Conservation (phyloP, 2,113 vertebrate genomes). For the Phalacrocorax aristotelis region DNA sequence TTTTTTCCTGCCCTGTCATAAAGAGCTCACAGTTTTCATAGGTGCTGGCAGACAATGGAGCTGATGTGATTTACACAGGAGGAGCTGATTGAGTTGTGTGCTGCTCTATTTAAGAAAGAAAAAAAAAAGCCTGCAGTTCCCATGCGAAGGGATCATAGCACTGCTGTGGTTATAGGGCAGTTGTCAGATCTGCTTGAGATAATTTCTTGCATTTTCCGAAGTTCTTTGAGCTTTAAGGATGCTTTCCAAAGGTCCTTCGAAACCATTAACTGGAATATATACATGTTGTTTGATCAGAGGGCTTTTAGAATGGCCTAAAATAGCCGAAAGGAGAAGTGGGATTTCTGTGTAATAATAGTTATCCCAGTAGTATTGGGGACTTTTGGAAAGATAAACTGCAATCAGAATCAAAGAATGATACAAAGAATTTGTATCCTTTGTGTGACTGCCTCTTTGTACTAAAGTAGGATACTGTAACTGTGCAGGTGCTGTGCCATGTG, state of each 20-base stretch:
- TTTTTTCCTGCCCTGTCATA: not conserved
- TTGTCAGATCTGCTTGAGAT: not conserved
- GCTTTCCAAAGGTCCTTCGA: not conserved
- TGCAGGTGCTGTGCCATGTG: slow-evolving; percentile 73
- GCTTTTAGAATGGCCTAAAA: slow-evolving; percentile 10
- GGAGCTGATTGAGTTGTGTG: slow-evolving; percentile 7
- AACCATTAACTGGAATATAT: not conserved
- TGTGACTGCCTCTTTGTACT: slow-evolving; percentile 68
- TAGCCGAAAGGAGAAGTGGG: not conserved
- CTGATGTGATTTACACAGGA: slow-evolving; percentile 73
- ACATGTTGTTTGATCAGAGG: not conserved
- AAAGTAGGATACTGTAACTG: not conserved
- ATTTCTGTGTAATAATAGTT: not conserved
- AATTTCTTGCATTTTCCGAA: not conserved
- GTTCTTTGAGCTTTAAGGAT: slow-evolving; percentile 7
- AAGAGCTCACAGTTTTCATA: slow-evolving; percentile 65
- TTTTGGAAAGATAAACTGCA: not conserved
- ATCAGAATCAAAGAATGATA: not conserved
- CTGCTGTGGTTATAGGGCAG: not conserved
- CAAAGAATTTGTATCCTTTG: slow-evolving; percentile 61
- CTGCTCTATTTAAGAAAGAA: not conserved
- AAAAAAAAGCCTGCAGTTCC: not conserved
- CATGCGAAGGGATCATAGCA: not conserved
- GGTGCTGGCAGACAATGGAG: slow-evolving; percentile 79
- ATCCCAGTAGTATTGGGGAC: not conserved